A percentile compares a stretch with the other conserved stretches of the same genome.
phyloP scores from a whole-genome alignment of 2,113 vertebrate genomes.

The Labrus mixtus region DNA sequence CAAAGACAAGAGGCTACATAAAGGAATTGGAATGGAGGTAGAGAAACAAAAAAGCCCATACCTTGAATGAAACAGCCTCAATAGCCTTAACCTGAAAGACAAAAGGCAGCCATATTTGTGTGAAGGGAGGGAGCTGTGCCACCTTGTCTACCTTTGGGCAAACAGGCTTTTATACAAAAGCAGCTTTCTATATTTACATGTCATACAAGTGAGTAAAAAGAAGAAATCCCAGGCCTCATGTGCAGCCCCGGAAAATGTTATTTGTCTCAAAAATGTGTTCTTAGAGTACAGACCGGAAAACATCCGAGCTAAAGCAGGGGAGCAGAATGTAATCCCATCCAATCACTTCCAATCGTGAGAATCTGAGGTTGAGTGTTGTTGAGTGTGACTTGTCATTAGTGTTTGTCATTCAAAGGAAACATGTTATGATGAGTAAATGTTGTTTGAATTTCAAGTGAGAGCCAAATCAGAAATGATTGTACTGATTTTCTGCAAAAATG shows the following conservation, averaged over 20 bases:
- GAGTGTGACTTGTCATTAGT: constrained; percentile 13
- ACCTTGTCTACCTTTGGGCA: constrained; percentile 18
- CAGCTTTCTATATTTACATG: constrained; percentile 46
- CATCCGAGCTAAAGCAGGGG: background rate
- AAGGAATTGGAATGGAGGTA: constrained; percentile 39
- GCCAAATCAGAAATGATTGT: background rate
- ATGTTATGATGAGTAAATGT: background rate
- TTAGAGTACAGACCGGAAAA: background rate
- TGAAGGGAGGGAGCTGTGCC: constrained; percentile 35
- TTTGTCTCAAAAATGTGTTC: background rate
- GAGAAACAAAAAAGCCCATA: constrained; percentile 5
- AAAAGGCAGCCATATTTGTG: constrained; percentile 58
- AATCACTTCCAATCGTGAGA: constrained; percentile 16
- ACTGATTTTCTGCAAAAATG: background rate
- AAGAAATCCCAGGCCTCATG: background rate
- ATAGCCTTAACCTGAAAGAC: constrained; percentile 59
- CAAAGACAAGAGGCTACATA: constrained; percentile 65
- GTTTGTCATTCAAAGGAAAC: background rate
- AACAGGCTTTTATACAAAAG: constrained; percentile 44
- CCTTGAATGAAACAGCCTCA: constrained; percentile 50
- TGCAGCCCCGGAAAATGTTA: background rate
- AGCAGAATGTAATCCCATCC: background rate
- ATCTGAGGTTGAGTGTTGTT: constrained; percentile 3
- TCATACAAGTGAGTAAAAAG: constrained; percentile 29
- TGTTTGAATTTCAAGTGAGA: background rate